Conservation (phyloP, 64 coral and sea anemone genomes). For the Acropora tenuis region DNA sequence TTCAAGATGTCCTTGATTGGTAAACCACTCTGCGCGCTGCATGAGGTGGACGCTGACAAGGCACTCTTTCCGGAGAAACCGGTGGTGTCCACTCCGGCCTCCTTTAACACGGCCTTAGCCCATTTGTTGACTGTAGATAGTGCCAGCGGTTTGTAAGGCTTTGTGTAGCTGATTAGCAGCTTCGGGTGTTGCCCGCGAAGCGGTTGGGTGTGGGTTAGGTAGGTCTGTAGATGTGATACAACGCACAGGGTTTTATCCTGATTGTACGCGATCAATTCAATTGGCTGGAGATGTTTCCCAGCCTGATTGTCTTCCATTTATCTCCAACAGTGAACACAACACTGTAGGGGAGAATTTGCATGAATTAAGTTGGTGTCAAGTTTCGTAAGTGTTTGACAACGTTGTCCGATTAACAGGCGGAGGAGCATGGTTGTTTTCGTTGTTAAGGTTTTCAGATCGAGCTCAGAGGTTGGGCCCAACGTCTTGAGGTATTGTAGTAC, state of each 20-base stretch:
- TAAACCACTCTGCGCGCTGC: not conserved
- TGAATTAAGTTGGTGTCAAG: conserved; percentile 12
- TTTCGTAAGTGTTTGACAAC: conserved; percentile 17
- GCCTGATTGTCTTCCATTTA: no score
- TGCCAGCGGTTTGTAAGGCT: no score
- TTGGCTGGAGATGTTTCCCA: no score
- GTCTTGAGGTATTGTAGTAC: conserved; percentile 4
- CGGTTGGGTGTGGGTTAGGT: no score
- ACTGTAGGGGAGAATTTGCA: no score
- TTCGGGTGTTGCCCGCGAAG: no score
- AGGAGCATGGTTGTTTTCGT: no score
- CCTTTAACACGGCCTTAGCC: not conserved
- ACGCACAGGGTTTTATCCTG: not conserved
- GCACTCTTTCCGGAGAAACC: not conserved
- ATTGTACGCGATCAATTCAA: not conserved
- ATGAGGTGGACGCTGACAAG: conserved; percentile 8
- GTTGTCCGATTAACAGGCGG: conserved; percentile 16
- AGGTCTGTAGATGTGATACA: no score
- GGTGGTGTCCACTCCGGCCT: not conserved
- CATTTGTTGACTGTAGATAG: no score
- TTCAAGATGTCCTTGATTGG: conserved; percentile 6
- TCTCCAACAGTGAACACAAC: no score
- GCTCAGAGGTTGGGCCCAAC: not conserved
- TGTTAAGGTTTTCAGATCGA: no score
- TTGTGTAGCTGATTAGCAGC: no score